Base-by-base conservation (phyloP, 2,888 invertebrate genomes). In the Netelia melanura region DNA sequence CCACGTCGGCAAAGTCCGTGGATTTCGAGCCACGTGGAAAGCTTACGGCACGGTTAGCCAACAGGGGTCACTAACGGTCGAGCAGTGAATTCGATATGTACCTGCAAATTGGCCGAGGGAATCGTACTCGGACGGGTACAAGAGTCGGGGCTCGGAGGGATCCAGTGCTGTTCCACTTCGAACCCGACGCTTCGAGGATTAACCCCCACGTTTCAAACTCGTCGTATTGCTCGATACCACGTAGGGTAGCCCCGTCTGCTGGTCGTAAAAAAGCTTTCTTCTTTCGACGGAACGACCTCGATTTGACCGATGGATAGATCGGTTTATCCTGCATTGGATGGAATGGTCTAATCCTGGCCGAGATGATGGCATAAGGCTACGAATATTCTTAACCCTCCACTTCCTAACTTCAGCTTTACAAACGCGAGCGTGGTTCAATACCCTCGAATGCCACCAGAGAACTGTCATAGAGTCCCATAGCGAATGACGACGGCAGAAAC, bases 61-160 rank as follows among this genome's bases (percentile, higher is more conserved):
- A 56, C 65, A 44, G 56, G 25, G 14, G 54, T 56, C 3, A n/a
- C 58, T 23, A 10, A 17, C 38, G 56, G 14, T 44, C 65, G 21
- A 25, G 58, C 56, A 76, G 48, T 14, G 25, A 76, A 76, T 67
- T 76, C 65, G 23, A 76, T 76, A 67, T 44, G 25, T 67, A 76
- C 56, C 76, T 56, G 56, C 10, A 67, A 81, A 88, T 87, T 81
- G 85, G 84, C 67, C 48, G 75, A 87, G 85, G 80, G 81, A 65
- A 84, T 77, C 62, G 68, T 77, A 83, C 62, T 77, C 72, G 56
- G 14, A 48, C 10, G 48, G 48, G 48, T 14, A 48, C 48, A 14
- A 48, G 48, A 14, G 14, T 14, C 48, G 10, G 48, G 14, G 14
- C 48, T 70, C 61, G 43, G 58, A 54, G 62, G 14, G 74, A 56